Evolutionary conservation across 1,140 invertebrate genomes (phyloP), one percentile per base, ranked within the genome.

Genomic region (Chrysoperla carnea): DNA sequence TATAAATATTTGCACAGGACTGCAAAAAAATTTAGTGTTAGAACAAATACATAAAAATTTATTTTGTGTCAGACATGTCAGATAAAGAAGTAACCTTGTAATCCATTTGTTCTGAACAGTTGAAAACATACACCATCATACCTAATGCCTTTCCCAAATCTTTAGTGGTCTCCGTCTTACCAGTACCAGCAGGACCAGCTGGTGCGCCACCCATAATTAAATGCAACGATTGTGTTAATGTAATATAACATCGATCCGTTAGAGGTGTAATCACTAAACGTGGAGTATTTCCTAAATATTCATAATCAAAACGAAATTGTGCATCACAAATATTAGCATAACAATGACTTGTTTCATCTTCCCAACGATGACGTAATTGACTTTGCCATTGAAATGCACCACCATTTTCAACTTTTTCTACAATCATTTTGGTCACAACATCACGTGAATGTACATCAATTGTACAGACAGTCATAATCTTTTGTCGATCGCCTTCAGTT

Each of bases 31-130:
- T n/a, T n/a, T n/a, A n/a, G n/a, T n/a, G n/a, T n/a, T n/a, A 69
- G 47, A 12, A 52, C 54, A 47, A 45, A 43, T 31, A 29, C n/a
- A n/a, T n/a, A n/a, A n/a, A n/a, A n/a, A n/a, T n/a, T n/a, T n/a
- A n/a, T n/a, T n/a, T n/a, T n/a, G n/a, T n/a, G n/a, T n/a, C n/a
- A n/a, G n/a, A n/a, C n/a, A n/a, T n/a, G n/a, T n/a, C n/a, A n/a
- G n/a, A n/a, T n/a, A n/a, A n/a, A n/a, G n/a, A n/a, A n/a, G n/a
- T n/a, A 47, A 68, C 65, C 50, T 85, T 86, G 60, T 92, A 94
- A 62, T 94, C 89, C 88, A 94, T 92, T 69, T 93, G 88, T 59
- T 94, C 88, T 0, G 89, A 93, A 60, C 90, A 93, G 60, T 94
- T 94, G 63, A 93, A 94, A 0, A 94, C 90, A 52, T 92, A 92